Evolutionary conservation across 2,888 invertebrate species (phyloP), one percentile per base, ranked within the genome.

Genomic region (Melieria crassipennis): DNA sequence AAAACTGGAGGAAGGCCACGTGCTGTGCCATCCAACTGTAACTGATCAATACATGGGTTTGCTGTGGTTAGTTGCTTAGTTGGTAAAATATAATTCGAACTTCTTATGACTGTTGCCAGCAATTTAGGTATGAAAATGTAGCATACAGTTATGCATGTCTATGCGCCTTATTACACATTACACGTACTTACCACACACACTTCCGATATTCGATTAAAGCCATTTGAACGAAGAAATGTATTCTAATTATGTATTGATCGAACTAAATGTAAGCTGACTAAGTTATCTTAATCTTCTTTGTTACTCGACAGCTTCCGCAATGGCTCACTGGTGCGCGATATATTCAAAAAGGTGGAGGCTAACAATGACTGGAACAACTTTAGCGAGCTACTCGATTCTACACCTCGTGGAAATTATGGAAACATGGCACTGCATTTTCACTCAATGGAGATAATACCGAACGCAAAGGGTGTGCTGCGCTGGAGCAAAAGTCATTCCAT

Each of bases 351-450:
- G 66, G 90, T 94, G 16, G 90, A 92, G 70, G 93, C 93, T 0
- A 92, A 92, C 50, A 89, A 91, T 10, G 92, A 91, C 68, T 98
- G 98, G 98, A 91, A 93, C 3, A 90, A 91, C 43, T 98, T 98
- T 84, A 92, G 92, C 80, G 91, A 94, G 78, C 85, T 96, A 61
- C 86, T 99, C 55, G 90, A 92, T 42, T 91, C 92, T 42, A 95
- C 97, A 0, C 95, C 96, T 0, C 89, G 95, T 72, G 98, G 98
- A 30, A 99, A 98, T 85, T 93, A 94, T 87, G 98, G 98, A 4
- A 95, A 96, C 82, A 92, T 97, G 88, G 88, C 83, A 86, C 88
- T 85, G 75, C 87, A 87, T 75, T 87, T 86, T 71, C 81, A 83
- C 47, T 81, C 88, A 7, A 89, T 90, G 82, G 93, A 93, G 87